Evolutionary conservation across 1,140 invertebrate species (phyloP), one percentile per base, ranked within the genome.

Genomic region (Caenorhabditis elegans): DNA sequence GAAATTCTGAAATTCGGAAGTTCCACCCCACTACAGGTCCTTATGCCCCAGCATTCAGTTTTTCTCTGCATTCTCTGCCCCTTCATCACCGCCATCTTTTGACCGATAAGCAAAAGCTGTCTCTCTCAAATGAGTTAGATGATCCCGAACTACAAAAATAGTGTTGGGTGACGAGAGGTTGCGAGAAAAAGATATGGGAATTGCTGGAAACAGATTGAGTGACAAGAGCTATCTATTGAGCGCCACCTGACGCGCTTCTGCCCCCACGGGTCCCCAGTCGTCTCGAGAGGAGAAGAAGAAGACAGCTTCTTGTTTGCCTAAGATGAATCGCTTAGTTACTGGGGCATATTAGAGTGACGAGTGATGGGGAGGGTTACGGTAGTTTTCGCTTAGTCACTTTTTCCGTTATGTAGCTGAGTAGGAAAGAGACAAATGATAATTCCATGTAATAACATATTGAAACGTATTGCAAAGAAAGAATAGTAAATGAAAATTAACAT

Each of bases 151-250:
- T 2, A 34, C 5, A 11, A 3, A 34, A 28, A 60, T 26, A 60
- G 53, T 6, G 26, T 11, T 60, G 13, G 13, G 31, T 34, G 6
- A 11, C 3, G 13, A 28, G 60, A 70, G 34, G 8, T 34, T 17
- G 34, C 11, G 60, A 70, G 5, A 70, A 60, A 39, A 70, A 70
- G 60, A 70, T 39, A 70, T 22, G 34, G n/a, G 60, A 39, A 19
- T 60, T 22, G 60, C 60, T 70, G 34, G 60, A 70, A 70, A 70
- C 60, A 34, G 60, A 70, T 70, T 70, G 60, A 70, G 60, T 70
- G 60, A 70, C 60, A 70, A 70, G 34, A 70, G 34, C 34, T 70
- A 43, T 70, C 60, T 70, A 39, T 70, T 43, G 55, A 17, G 60
- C 11, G 60, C 34, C 60, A 70, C 34, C 60, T 70, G 60, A 43